Evolutionary conservation across 1,140 invertebrate genomes (phyloP).

Genomic region (Eurytemora carolleeae): DNA sequence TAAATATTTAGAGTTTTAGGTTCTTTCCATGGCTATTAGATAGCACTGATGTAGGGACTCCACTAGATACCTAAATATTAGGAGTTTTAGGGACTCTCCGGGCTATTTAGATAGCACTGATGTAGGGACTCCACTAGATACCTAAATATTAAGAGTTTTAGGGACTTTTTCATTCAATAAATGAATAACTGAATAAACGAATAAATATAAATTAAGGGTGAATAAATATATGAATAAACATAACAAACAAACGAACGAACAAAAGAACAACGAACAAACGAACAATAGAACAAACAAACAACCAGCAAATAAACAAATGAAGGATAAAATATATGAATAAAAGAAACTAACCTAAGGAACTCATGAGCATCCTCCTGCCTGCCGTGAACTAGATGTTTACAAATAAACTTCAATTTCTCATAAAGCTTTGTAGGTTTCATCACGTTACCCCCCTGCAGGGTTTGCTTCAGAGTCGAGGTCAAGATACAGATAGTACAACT

Average conservation of each 20-base stretch:
- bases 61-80: conserved; percentile 40
- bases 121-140: conserved; percentile 14
- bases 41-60: conserved; percentile 10
- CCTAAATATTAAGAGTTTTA: conserved; percentile 46
- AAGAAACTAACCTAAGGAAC: conserved; percentile 41
- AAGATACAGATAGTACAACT: conserved; percentile 66
- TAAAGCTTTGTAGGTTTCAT: conserved; percentile 44
- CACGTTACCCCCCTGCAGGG: conserved; percentile 41
- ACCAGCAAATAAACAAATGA: conserved; percentile 4
- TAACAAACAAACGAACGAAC: no score
- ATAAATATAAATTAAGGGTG: no score
- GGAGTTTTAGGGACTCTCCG: conserved; percentile 28
- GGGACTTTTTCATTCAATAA: conserved; percentile 18
- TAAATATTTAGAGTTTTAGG: conserved; percentile 46
- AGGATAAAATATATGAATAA: conserved; percentile 7
- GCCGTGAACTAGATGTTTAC: conserved; percentile 68
- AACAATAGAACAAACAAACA: conserved; percentile 4
- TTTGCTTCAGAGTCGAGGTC: conserved; percentile 43
- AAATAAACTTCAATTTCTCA: conserved; percentile 46
- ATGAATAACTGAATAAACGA: no score
- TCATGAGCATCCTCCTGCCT: conserved; percentile 94
- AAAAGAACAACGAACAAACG: not conserved
- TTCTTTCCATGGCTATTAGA: conserved; percentile 20
- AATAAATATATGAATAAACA: not conserved
- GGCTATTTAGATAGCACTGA: conserved; percentile 9